Conservation (phyloP, 2,888 invertebrate species). For the Corbicula japonica region DNA sequence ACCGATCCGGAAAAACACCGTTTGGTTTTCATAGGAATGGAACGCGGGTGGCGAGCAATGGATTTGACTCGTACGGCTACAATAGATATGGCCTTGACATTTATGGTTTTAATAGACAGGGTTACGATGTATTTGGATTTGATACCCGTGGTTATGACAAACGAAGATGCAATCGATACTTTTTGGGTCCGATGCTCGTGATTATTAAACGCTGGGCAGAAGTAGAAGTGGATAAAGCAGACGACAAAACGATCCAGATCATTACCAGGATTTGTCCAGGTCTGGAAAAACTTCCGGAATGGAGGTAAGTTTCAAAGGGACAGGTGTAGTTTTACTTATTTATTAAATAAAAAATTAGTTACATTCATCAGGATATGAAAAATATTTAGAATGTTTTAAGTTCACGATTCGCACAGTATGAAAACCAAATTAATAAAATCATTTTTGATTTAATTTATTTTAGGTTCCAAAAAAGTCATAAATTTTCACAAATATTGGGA, state of each 20-base stretch:
- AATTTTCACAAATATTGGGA: too few relatives aligned
- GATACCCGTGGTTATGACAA: constrained; percentile 79
- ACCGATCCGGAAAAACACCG: constrained; percentile 79
- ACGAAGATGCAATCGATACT: constrained; percentile 80
- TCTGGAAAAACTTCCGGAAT: constrained; percentile 70
- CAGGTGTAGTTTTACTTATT: too few relatives aligned
- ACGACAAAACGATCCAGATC: constrained; percentile 68
- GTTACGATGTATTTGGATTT: constrained; percentile 84
- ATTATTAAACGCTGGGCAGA: constrained; percentile 79
- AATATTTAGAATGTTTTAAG: too few relatives aligned
- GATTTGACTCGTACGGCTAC: constrained; percentile 79
- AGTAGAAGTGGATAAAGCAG: constrained; percentile 71
- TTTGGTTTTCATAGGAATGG: constrained; percentile 79
- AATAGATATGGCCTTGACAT: constrained; percentile 80
- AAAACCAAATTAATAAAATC: too few relatives aligned
- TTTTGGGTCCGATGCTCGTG: constrained; percentile 82
- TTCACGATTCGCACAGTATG: too few relatives aligned
- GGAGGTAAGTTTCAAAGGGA: constrained; percentile 61
- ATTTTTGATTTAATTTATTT: too few relatives aligned
- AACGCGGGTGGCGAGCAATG: constrained; percentile 56
- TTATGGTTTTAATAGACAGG: constrained; percentile 82
- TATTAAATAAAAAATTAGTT: too few relatives aligned
- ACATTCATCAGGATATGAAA: too few relatives aligned
- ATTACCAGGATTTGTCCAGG: constrained; percentile 78
- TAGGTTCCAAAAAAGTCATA: too few relatives aligned